Evolutionary conservation across 2,113 vertebrate species (phyloP).

Genomic region (Stomatorhinus ivindoensis): DNA sequence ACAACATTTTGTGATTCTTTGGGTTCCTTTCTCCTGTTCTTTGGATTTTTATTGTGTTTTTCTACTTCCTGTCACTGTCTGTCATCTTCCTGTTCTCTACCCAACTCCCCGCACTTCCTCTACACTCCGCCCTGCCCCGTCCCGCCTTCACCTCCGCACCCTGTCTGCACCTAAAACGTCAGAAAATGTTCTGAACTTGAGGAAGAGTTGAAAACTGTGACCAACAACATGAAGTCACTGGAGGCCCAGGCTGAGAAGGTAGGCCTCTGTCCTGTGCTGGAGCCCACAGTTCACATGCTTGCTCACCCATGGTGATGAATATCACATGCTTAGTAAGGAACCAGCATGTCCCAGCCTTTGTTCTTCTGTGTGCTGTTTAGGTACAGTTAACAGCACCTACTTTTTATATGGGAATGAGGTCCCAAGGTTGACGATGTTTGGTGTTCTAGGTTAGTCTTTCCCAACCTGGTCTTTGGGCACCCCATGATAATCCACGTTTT

Average conservation of each 20-base stretch:
- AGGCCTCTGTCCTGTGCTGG: slow-evolving; percentile 37
- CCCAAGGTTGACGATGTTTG: neutral
- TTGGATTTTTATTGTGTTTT: slow-evolving; percentile 43
- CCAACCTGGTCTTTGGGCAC: neutral
- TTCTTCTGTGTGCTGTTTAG: neutral
- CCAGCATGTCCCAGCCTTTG: neutral
- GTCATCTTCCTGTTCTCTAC: neutral
- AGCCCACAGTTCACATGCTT: neutral
- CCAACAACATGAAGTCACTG: slow-evolving; percentile 99
- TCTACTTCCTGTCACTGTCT: neutral
- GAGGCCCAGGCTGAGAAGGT: slow-evolving; percentile 99
- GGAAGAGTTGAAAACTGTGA: slow-evolving; percentile 98
- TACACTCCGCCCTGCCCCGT: slow-evolving; percentile 46
- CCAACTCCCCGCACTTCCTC: slow-evolving; percentile 28
- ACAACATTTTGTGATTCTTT: neutral
- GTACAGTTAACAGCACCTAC: neutral
- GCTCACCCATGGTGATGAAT: neutral
- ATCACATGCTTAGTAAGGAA: neutral
- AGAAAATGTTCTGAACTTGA: slow-evolving; percentile 99
- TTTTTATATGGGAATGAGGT: neutral
- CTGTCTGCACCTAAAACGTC: slow-evolving; percentile 53
- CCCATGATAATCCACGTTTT: neutral
- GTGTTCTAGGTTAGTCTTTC: neutral
- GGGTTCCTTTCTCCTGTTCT: neutral
- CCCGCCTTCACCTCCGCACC: slow-evolving; percentile 19